Evolutionary conservation across 2,797 vertebrate genomes (phyloP).

Genomic region (Melanitta fusca): DNA sequence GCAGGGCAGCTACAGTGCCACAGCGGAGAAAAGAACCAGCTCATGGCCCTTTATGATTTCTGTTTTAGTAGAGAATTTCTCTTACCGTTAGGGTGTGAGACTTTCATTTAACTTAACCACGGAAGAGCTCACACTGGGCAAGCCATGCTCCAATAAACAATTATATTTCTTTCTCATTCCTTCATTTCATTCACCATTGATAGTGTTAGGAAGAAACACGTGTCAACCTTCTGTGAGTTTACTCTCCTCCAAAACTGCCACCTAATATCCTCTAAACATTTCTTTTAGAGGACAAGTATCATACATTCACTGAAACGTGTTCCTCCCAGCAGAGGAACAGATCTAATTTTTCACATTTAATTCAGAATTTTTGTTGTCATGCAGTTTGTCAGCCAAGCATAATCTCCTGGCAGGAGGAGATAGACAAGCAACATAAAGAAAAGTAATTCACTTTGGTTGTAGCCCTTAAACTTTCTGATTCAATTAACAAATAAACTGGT

Average conservation of each 20-base stretch:
- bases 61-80: neutral
- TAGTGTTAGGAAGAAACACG: neutral
- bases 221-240: neutral
- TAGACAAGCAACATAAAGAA: slow-evolving; percentile 56
- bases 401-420: slow-evolving; percentile 32
- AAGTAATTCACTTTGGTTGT: slow-evolving; percentile 32
- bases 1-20: neutral
- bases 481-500: slow-evolving; percentile 15
- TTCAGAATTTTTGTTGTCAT: slow-evolving; percentile 14
- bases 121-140: neutral
- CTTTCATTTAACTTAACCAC: neutral
- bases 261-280: slow-evolving; percentile 7
- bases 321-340: neutral
- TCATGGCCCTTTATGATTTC: neutral
- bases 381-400: slow-evolving; percentile 3
- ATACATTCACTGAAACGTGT: neutral
- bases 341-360: slow-evolving; percentile 33
- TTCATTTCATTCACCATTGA: neutral
- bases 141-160: neutral
- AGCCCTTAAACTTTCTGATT: slow-evolving; percentile 57
- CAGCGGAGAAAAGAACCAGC: neutral
- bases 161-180: neutral
- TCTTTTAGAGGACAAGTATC: neutral
- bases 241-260: slow-evolving; percentile 7
- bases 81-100: neutral